Base-by-base conservation (phyloP, 2,113 vertebrate species). In the Bagarius yarrelli region DNA sequence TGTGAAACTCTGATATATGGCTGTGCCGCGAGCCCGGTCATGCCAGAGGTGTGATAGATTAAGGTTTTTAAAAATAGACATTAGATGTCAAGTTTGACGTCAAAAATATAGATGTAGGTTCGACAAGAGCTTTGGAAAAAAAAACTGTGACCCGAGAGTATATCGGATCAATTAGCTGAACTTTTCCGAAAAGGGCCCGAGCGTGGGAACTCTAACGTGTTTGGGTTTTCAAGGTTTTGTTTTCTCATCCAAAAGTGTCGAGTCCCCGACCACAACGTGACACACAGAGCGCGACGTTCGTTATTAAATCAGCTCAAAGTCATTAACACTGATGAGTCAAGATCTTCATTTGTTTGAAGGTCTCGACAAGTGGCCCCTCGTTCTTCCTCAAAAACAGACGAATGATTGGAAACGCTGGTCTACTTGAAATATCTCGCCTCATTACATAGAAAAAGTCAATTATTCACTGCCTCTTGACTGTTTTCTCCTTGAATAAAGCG, bases 301-400 rank as follows among this genome's bases (percentile, higher is more conserved):
- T 82, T 76, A 82, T 55, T 44, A 70, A 36, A 73, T 66, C 73
- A 36, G 63, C 73, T 76, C 61, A 19, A 56, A 34, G 61, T 70
- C 81, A 70, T 76, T 63, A 59, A 15, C 34, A 21, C 66, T 81
- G 67, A 85, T 80, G 64, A 85, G 57, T 71, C 76, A 6, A 60
- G 67, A 76, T 44, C 76, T 82, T 82, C 66, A 82, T 76, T 32
- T 76, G 78, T 23, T 14, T 53, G 53, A 80, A 78, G 27, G 70
- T 40, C 63, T 76, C 27, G 6, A 19, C 64, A 82, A 82, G 81
- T 82, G 40, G 40, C 53, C 55, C 55, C 32, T 53, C 12, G 59
- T 59, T 82, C 73, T 59, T 69, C 16, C 1, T 47, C 9, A n/a
- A 15, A 69, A 76, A 76, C 34, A 40, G 55, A 77, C 34, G 3